Conservation (phyloP, 2,797 vertebrate species). For the Semaprochilodus insignis region DNA sequence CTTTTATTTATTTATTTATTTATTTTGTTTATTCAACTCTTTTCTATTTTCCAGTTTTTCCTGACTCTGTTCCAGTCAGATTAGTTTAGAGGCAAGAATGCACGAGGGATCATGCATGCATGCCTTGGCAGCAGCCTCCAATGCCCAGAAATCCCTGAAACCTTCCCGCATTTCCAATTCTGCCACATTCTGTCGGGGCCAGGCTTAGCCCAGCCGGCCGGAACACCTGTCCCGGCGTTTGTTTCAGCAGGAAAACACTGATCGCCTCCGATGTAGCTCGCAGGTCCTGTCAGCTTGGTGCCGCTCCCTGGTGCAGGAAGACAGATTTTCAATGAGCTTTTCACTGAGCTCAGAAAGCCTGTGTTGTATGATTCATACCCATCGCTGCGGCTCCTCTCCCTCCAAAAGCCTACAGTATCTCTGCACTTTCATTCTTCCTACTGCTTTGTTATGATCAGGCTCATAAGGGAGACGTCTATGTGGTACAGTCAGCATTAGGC, state of each 20-base stretch:
- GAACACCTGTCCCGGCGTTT: conserved; percentile 57
- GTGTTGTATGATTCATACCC: conserved; percentile 30
- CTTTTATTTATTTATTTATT: not conserved
- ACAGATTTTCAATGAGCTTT: conserved; percentile 53
- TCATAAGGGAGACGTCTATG: not conserved
- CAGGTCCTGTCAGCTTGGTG: conserved; percentile 51
- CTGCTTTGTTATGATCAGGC: not conserved
- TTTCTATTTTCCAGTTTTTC: not conserved
- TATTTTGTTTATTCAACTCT: not conserved
- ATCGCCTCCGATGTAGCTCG: conserved; percentile 52
- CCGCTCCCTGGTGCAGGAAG: conserved; percentile 31
- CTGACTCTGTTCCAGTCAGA: not conserved
- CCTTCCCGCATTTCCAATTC: conserved; percentile 29
- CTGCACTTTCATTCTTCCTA: not conserved
- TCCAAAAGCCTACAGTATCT: not conserved
- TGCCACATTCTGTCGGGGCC: conserved; percentile 35
- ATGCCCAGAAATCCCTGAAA: conserved; percentile 27
- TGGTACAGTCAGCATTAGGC: not conserved
- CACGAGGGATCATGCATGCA: conserved; percentile 4
- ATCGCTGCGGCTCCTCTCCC: not conserved
- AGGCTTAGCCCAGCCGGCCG: conserved; percentile 42
- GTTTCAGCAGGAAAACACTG: conserved; percentile 49
- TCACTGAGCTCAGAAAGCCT: conserved; percentile 23
- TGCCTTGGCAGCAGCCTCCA: conserved; percentile 27
- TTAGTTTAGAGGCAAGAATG: conserved; percentile 2